Conservation (phyloP, 2,888 invertebrate species). For the Protophormia terraenovae region DNA sequence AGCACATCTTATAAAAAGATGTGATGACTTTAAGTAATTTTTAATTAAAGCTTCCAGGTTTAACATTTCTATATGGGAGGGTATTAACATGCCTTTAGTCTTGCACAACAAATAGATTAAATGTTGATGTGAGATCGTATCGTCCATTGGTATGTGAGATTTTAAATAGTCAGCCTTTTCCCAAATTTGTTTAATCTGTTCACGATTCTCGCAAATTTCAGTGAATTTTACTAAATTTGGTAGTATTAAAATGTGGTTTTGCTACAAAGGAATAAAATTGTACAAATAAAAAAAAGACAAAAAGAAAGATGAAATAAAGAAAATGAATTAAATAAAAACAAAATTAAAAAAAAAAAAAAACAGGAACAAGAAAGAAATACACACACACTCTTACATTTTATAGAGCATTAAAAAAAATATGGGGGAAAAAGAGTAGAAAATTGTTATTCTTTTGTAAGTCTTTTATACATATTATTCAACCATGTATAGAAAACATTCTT, state of each 20-base stretch:
- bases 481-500: constrained; percentile 51
- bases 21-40: constrained; percentile 81
- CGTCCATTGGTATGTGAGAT: constrained; percentile 87
- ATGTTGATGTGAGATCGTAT: constrained; percentile 86
- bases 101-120: constrained; percentile 81
- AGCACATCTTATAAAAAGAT: constrained; percentile 81
- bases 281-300: too few relatives aligned
- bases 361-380: too few relatives aligned
- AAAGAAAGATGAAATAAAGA: constrained; percentile 46
- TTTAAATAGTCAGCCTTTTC: constrained; percentile 86
- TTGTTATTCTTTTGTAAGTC: constrained; percentile 61
- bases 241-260: constrained; percentile 83
- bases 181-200: constrained; percentile 91
- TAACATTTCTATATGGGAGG: constrained; percentile 79
- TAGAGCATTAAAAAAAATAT: constrained; percentile 1
- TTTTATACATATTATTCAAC: constrained; percentile 53
- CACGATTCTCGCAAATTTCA: constrained; percentile 88
- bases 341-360: constrained; percentile 2
- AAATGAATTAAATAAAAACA: constrained; percentile 62
- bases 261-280: constrained; percentile 74
- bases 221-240: constrained; percentile 88
- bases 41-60: constrained; percentile 79
- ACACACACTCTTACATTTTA: constrained; percentile 5
- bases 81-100: constrained; percentile 80
- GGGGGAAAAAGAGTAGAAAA: constrained; percentile 39